Evolutionary conservation across 2,113 vertebrate genomes (phyloP).

Genomic region (Poeciliopsis prolifica): DNA sequence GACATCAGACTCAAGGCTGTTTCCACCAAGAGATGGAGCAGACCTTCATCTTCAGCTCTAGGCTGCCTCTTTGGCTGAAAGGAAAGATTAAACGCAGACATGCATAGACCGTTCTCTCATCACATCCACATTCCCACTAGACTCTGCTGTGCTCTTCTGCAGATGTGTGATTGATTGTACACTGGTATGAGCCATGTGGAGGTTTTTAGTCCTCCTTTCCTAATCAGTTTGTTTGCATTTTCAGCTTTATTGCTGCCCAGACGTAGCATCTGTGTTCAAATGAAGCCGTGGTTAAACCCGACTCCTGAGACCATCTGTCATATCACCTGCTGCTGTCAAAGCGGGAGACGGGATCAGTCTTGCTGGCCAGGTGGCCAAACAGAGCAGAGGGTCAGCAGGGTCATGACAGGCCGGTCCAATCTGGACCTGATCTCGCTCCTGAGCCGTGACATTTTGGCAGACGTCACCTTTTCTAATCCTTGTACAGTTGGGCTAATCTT

Average conservation of each 20-base stretch:
- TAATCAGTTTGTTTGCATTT: conserved; percentile 58
- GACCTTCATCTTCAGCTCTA: conserved; percentile 39
- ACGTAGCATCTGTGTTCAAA: conserved; percentile 56
- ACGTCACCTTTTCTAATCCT: conserved; percentile 20
- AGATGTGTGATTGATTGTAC: conserved; percentile 10
- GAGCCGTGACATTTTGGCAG: not conserved
- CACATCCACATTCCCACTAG: not conserved
- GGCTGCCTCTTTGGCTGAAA: conserved; percentile 56
- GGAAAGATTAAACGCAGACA: conserved; percentile 7
- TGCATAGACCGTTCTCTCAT: conserved; percentile 32
- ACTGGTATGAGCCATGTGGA: not conserved
- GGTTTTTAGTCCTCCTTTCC: conserved; percentile 7
- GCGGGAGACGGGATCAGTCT: conserved; percentile 61
- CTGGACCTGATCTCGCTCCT: conserved; percentile 6
- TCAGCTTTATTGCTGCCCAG: conserved; percentile 33
- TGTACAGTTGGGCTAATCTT: conserved; percentile 15
- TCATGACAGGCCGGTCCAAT: conserved; percentile 33
- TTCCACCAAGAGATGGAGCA: conserved; percentile 58
- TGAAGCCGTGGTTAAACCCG: conserved; percentile 58
- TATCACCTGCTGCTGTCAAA: conserved; percentile 65
- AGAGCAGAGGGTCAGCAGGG: conserved; percentile 57
- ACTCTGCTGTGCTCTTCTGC: conserved; percentile 7
- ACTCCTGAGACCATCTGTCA: conserved; percentile 67
- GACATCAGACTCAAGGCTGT: conserved; percentile 48
- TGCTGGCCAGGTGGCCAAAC: conserved; percentile 71